Evolutionary conservation across 2,113 vertebrate species (phyloP).

Genomic region (Tinamus guttatus): DNA sequence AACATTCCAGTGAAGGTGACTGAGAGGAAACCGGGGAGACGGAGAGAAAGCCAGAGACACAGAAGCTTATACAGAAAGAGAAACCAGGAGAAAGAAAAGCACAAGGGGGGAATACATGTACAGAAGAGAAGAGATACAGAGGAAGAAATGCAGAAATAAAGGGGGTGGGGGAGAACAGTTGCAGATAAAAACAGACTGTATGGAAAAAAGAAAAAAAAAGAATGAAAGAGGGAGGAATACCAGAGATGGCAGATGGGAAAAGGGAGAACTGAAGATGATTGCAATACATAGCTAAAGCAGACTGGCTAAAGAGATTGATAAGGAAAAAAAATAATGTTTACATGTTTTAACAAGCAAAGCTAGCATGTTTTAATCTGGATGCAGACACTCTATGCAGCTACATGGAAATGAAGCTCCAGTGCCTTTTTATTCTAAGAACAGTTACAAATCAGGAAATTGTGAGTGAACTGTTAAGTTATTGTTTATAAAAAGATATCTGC

Average conservation of each 20-base stretch:
- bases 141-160: not conserved
- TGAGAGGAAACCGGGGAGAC: slow-evolving; percentile 61
- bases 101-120: not conserved
- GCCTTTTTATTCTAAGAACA: not conserved
- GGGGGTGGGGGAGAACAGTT: not conserved
- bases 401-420: not conserved
- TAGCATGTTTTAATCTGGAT: not conserved
- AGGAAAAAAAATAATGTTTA: not conserved
- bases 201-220: not conserved
- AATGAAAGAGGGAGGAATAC: not conserved
- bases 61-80: not conserved
- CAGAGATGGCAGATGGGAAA: not conserved
- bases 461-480: not conserved
- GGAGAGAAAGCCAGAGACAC: not conserved
- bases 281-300: not conserved
- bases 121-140: not conserved
- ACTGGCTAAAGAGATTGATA: not conserved
- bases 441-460: not conserved
- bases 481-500: rapidly evolving
- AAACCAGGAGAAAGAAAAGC: not conserved
- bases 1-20: slow-evolving; percentile 59
- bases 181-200: not conserved
- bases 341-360: not conserved
- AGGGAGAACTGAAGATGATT: not conserved
- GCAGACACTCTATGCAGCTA: not conserved